phyloP scores from a whole-genome alignment of 2,113 vertebrate genomes.

The Mustelus asterias region DNA sequence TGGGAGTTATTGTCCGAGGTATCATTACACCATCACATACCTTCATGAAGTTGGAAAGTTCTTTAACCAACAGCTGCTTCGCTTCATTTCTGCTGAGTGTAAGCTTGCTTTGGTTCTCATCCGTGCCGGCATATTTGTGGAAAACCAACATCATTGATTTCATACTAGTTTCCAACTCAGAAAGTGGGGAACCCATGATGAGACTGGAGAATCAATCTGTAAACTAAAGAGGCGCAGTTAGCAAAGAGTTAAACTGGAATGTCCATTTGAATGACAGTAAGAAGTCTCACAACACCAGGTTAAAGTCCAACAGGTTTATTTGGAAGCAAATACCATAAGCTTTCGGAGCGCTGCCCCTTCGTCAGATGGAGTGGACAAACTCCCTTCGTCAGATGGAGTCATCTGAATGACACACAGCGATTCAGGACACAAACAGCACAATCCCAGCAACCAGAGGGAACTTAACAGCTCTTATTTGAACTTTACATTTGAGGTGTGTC shows the following conservation, averaged over 20 bases:
- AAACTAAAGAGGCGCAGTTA: not conserved
- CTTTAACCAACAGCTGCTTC: slow-evolving; percentile 65
- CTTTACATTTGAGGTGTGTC: not conserved
- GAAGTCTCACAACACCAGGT: too few species aligned
- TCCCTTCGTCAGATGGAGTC: too few species aligned
- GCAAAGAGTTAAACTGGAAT: not conserved
- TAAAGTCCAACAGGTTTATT: too few species aligned
- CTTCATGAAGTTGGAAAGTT: slow-evolving; percentile 62
- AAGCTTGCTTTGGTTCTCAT: slow-evolving; percentile 63
- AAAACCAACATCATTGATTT: slow-evolving; percentile 74
- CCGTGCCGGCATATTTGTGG: slow-evolving; percentile 75
- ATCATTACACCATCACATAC: slow-evolving; percentile 37
- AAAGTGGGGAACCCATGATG: not conserved
- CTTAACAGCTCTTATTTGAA: not conserved
- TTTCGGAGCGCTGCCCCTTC: too few species aligned
- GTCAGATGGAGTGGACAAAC: too few species aligned
- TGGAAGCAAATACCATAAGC: too few species aligned
- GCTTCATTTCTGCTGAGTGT: slow-evolving; percentile 67
- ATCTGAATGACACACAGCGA: not conserved
- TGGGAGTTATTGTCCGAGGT: not conserved
- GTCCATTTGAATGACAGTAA: too few species aligned
- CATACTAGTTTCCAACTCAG: slow-evolving; percentile 54
- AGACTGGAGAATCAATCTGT: not conserved
- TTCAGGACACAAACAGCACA: not conserved
- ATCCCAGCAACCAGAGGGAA: not conserved